Conservation (phyloP, 2,113 vertebrate genomes). For the Glareola pratincola region DNA sequence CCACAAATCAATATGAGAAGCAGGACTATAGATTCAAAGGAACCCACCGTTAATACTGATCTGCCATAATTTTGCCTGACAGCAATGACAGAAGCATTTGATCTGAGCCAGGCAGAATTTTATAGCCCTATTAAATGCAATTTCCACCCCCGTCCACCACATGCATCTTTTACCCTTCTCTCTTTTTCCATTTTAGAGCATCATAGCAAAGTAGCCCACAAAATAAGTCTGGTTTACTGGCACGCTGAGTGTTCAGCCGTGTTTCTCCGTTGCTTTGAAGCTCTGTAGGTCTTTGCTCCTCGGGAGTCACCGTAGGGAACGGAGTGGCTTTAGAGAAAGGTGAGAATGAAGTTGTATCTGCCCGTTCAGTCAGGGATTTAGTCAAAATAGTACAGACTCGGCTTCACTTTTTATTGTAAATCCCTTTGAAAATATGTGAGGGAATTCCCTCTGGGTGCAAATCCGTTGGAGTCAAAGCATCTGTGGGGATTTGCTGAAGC, state of each 20-base stretch:
- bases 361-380: background rate
- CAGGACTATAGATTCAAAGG: background rate
- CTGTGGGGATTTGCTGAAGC: background rate
- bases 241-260: background rate
- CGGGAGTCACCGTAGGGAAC: background rate
- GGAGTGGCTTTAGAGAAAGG: background rate
- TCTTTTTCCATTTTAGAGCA: background rate
- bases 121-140: constrained; percentile 34
- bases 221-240: background rate
- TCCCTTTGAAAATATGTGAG: background rate
- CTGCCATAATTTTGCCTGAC: constrained; percentile 44
- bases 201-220: background rate
- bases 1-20: constrained; percentile 16
- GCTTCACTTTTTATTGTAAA: background rate
- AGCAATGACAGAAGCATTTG: constrained; percentile 49
- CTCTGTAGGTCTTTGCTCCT: background rate
- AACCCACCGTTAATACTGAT: constrained; percentile 30
- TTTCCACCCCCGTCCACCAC: background rate
- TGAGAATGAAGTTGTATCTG: background rate
- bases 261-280: background rate
- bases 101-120: constrained; percentile 45
- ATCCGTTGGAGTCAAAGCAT: background rate
- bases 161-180: background rate
- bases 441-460: background rate
- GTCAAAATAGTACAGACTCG: background rate